A percentile compares a stretch with the other conserved stretches of the same genome.
phyloP scores from a whole-genome alignment of 2,797 vertebrate genomes.

The Buceros bicornis region DNA sequence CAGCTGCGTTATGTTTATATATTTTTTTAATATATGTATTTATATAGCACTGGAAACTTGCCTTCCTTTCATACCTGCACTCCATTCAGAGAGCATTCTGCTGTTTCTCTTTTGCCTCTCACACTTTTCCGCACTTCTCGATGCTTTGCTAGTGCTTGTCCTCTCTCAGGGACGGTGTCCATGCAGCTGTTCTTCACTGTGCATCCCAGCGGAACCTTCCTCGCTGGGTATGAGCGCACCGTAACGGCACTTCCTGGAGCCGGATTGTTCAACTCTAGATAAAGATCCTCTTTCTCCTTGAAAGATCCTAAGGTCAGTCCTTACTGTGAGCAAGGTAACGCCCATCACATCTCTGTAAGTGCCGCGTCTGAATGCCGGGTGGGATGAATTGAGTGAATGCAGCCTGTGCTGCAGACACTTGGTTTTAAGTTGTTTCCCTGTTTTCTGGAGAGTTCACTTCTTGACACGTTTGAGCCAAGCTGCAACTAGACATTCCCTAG shows the following conservation, averaged over 20 bases:
- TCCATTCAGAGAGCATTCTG: neutral
- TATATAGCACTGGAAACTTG: neutral
- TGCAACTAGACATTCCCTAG: neutral
- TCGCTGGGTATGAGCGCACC: neutral
- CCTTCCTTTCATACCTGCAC: neutral
- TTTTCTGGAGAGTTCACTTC: neutral
- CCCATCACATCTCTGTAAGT: neutral
- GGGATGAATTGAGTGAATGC: neutral
- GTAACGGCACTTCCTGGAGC: neutral
- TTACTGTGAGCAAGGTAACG: neutral
- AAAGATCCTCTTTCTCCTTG: neutral
- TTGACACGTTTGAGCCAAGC: accelerated
- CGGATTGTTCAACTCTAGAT: neutral
- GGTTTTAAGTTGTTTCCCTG: neutral
- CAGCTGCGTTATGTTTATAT: neutral
- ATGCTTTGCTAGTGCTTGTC: neutral
- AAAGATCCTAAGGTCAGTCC: neutral
- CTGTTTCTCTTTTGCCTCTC: neutral
- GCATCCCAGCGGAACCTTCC: neutral
- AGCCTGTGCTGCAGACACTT: neutral
- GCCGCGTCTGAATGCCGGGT: neutral
- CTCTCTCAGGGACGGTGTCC: neutral
- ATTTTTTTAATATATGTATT: neutral
- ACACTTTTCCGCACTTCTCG: accelerated
- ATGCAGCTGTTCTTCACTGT: neutral